Percentiles rank a stretch among this genome's conserved stretches.
Evolutionary conservation across 2,113 vertebrate genomes (phyloP).

Genomic region (Sceloporus tristichus): DNA sequence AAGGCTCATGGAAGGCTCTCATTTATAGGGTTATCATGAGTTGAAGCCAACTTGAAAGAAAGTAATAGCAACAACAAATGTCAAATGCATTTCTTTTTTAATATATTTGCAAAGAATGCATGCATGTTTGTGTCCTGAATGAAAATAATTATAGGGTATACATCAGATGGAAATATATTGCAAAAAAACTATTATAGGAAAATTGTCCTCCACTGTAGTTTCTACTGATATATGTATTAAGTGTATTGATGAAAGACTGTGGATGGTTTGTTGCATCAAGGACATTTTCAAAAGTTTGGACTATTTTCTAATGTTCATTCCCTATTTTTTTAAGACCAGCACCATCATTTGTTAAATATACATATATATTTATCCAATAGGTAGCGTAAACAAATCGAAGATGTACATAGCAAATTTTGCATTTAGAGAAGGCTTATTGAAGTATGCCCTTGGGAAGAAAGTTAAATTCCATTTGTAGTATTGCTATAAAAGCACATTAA

Average conservation of each 20-base stretch:
- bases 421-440: not conserved
- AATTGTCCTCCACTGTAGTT: not conserved
- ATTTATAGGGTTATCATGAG: no score
- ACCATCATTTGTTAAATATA: not conserved
- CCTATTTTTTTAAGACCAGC: not conserved
- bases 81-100: not conserved
- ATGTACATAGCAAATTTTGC: not conserved
- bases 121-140: not conserved
- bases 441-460: not conserved
- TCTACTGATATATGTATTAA: conserved; percentile 4
- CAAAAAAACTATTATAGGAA: not conserved
- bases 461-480: not conserved
- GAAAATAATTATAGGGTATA: not conserved
- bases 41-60: no score
- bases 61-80: not conserved
- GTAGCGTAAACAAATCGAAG: not conserved
- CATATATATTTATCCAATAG: conserved; percentile 17
- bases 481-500: conserved; percentile 6
- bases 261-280: not conserved
- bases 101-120: not conserved
- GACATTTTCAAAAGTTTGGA: not conserved
- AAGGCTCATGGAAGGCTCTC: no score
- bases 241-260: not conserved
- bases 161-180: not conserved
- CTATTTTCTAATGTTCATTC: conserved; percentile 1